These are phyloP conservation scores for Hirtodrosophila cameraria DNA, from an alignment of 2,888 invertebrate species.

Conservation along the genomic window DNA sequence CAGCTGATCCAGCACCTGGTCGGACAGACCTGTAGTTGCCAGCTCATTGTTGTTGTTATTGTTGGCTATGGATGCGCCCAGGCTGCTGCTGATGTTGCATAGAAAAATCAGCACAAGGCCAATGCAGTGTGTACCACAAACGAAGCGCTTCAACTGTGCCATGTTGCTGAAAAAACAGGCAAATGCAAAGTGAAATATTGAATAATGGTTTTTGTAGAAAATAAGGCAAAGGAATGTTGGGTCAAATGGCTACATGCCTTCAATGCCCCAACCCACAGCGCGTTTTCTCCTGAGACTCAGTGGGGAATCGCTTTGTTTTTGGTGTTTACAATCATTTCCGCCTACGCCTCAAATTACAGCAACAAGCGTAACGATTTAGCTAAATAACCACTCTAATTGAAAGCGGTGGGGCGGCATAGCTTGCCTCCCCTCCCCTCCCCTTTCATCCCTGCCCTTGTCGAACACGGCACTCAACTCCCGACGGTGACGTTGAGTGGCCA, in stretches of 20 bases:
- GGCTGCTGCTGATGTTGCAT: conserved; percentile 30
- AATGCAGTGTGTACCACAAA: conserved; percentile 17
- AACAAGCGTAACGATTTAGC: conserved; percentile 75
- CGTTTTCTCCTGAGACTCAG: conserved; percentile 33
- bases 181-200: conserved; percentile 7
- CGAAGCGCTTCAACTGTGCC: conserved; percentile 21
- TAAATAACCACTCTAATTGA: conserved; percentile 78
- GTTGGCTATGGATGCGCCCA: conserved; percentile 30
- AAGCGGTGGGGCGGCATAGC: conserved; percentile 54
- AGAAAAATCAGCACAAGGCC: conserved; percentile 43
- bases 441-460: background rate
- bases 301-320: conserved; percentile 27
- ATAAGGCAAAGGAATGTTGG: conserved; percentile 33
- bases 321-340: conserved; percentile 64
- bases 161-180: conserved; percentile 27
- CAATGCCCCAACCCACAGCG: conserved; percentile 14
- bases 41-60: conserved; percentile 52
- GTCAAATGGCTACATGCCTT: conserved; percentile 28
- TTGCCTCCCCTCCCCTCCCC: background rate
- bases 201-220: conserved; percentile 13
- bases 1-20: conserved; percentile 64
- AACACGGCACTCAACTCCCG: conserved; percentile 54
- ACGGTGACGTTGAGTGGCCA: conserved; percentile 32
- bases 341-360: conserved; percentile 64
- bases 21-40: conserved; percentile 51